Base-by-base conservation (phyloP, 1,140 invertebrate species). In the Apis dorsata region DNA sequence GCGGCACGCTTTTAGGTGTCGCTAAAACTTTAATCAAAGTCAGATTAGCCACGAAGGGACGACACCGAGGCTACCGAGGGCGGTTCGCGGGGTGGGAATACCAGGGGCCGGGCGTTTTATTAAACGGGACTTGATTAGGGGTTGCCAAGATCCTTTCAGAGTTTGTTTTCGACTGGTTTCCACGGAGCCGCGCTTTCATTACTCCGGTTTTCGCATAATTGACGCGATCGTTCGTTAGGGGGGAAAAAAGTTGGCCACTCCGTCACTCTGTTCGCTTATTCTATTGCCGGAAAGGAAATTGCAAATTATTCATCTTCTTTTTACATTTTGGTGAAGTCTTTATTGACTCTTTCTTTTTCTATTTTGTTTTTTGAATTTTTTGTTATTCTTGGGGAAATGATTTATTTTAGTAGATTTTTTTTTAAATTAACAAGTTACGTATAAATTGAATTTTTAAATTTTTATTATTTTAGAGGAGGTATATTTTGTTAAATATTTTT, bases 11-110 rank as follows among this genome's bases (percentile, higher is more conserved):
- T 92, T 93, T 92, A 90, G 90, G 90, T 92, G 91, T 93, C 92
- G 92, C 92, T 93, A 93, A 93, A 93, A 93, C 91, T 93, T 93
- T 93, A 93, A 93, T 93, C 93, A 93, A 93, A 93, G 93, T 93
- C 93, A 93, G 93, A 93, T 93, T 93, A 93, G 93, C 92, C 85
- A 75, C 72, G 72, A 62, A 75, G 87, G 81, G 83, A 89, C 87
- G 63, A 89, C 86, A 66, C 89, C 85, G 85, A 76, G 79, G 79
- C 85, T 44, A 81, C 81, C 74, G 80, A 77, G 85, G 87, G 88
- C 83, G 86, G 83, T 9, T 55, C 51, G 34, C 44, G n/a, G 21
- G 13, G n/a, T 4, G 84, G 74, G 65, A 74, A 79, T 44, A 44
- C 34, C 34, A 79, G 76, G 85, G 65, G 84, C 83, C 86, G 86